phyloP scores from a whole-genome alignment of 2,888 invertebrate genomes.

The Galeopsomyia nigrocyanea region DNA sequence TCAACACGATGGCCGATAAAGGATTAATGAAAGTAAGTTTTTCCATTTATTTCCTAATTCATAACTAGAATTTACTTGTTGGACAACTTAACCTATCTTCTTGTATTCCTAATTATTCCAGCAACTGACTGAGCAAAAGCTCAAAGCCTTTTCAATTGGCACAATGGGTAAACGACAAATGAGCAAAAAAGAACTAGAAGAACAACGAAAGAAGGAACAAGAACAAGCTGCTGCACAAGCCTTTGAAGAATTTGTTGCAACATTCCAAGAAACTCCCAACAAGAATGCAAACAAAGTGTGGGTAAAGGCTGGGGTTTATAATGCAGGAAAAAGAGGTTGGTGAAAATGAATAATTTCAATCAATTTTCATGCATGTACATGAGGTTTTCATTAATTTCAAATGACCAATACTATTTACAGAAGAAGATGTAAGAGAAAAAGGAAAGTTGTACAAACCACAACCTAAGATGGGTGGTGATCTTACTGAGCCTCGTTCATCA shows the following conservation, averaged over 20 bases:
- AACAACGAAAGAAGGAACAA: slow-evolving; percentile 88
- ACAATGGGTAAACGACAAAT: slow-evolving; percentile 81
- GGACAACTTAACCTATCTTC: slow-evolving; percentile 20
- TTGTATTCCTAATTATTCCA: slow-evolving; percentile 49
- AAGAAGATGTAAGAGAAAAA: slow-evolving; percentile 89
- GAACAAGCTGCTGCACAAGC: slow-evolving; percentile 95
- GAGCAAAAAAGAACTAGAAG: slow-evolving; percentile 88
- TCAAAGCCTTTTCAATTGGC: slow-evolving; percentile 82
- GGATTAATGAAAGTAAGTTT: slow-evolving; percentile 64
- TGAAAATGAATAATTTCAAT: slow-evolving; percentile 45
- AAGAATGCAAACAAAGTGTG: slow-evolving; percentile 89
- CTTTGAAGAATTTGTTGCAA: slow-evolving; percentile 97
- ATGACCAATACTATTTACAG: slow-evolving; percentile 68
- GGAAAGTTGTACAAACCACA: slow-evolving; percentile 95
- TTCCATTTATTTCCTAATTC: not conserved
- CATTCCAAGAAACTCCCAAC: slow-evolving; percentile 90
- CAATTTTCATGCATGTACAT: not conserved
- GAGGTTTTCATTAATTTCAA: not conserved
- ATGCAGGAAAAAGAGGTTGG: slow-evolving; percentile 92
- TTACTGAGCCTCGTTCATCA: slow-evolving; percentile 71
- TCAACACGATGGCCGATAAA: slow-evolving; percentile 62
- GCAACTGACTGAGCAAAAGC: slow-evolving; percentile 80
- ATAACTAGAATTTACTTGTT: not conserved
- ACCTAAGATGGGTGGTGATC: slow-evolving; percentile 79
- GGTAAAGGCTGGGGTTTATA: slow-evolving; percentile 98